Evolutionary conservation across 2,797 vertebrate species (phyloP).

Genomic region (Brachymystax lenok): DNA sequence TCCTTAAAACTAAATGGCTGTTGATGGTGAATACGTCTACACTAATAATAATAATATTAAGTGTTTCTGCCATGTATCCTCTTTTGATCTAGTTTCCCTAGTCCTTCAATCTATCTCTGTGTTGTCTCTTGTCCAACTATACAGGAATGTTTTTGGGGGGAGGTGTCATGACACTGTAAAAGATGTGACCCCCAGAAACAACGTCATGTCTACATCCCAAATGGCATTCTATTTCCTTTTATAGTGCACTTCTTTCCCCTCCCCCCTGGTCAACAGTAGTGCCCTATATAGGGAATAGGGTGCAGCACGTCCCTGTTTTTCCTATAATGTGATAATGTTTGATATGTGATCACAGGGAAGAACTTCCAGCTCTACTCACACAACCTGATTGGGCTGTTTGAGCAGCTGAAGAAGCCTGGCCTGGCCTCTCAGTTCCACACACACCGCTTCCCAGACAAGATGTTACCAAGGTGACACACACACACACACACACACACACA

Average conservation of each 20-base stretch:
- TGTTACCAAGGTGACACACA: conserved; percentile 80
- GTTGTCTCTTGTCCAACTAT: neutral
- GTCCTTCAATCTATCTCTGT: neutral
- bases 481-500: conserved; percentile 71
- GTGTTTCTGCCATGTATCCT: neutral
- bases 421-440: conserved; percentile 95
- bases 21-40: neutral
- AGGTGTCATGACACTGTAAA: too few species aligned
- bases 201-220: too few species aligned
- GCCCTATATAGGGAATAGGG: too few species aligned
- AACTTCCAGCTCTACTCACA: conserved; percentile 97
- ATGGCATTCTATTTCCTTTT: too few species aligned
- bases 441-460: conserved; percentile 94
- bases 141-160: too few species aligned
- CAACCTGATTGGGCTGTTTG: conserved; percentile 95
- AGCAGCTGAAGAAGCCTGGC: conserved; percentile 96
- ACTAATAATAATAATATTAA: neutral
- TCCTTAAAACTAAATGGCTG: neutral
- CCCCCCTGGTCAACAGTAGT: too few species aligned
- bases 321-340: conserved; percentile 1
- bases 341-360: conserved; percentile 79
- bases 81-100: neutral
- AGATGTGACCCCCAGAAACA: too few species aligned
- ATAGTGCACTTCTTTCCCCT: too few species aligned
- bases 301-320: neutral